Evolutionary conservation across 2,888 invertebrate genomes (phyloP).

Genomic region (Melolontha melolontha): DNA sequence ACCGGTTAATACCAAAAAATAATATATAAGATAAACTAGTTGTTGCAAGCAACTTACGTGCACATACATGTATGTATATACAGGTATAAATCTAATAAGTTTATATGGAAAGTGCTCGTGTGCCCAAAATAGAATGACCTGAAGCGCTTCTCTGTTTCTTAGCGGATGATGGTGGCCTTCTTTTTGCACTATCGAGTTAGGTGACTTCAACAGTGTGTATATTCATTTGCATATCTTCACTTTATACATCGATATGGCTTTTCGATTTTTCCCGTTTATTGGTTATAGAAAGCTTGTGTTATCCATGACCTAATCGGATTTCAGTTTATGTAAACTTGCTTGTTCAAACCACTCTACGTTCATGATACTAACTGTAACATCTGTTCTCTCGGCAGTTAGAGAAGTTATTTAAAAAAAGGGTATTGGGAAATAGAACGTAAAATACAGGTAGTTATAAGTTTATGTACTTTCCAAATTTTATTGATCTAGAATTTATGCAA

Average conservation of each 20-base stretch:
- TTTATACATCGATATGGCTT: slow-evolving; percentile 19
- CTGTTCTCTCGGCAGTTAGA: neutral
- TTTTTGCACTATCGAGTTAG: slow-evolving; percentile 30
- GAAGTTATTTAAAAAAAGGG: neutral
- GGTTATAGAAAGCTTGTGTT: slow-evolving; percentile 14
- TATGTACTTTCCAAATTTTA: too few relatives aligned
- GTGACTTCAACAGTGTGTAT: slow-evolving; percentile 13
- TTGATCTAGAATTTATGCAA: too few relatives aligned
- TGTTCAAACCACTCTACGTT: neutral
- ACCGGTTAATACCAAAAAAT: slow-evolving; percentile 31
- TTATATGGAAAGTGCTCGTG: slow-evolving; percentile 42
- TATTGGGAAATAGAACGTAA: neutral
- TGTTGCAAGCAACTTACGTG: neutral
- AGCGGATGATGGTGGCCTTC: slow-evolving; percentile 38
- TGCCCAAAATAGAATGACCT: slow-evolving; percentile 45
- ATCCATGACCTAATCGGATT: slow-evolving; percentile 15
- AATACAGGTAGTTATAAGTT: neutral
- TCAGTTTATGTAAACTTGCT: slow-evolving; percentile 6
- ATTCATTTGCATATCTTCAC: slow-evolving; percentile 35
- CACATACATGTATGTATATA: too few relatives aligned
- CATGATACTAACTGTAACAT: slow-evolving; percentile 1
- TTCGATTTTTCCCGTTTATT: slow-evolving; percentile 22
- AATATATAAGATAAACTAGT: slow-evolving; percentile 27
- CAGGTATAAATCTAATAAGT: slow-evolving; percentile 32
- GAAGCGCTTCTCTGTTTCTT: slow-evolving; percentile 39